These are phyloP conservation scores for Streptopelia turtur DNA, from an alignment of 2,797 vertebrate genomes.

Conservation along the genomic window DNA sequence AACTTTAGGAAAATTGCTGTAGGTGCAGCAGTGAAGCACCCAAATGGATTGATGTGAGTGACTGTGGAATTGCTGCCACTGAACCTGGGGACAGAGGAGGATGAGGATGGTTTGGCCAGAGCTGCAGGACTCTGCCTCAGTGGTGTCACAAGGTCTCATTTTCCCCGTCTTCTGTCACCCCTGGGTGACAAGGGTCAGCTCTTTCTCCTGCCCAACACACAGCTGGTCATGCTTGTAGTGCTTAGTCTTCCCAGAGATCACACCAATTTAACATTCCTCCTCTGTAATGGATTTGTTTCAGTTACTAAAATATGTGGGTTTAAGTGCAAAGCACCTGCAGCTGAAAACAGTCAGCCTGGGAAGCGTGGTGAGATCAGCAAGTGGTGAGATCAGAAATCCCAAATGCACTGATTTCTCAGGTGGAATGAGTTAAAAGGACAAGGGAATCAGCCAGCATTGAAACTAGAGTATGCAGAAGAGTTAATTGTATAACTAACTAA, in stretches of 20 bases:
- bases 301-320: background rate
- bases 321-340: background rate
- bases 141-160: background rate
- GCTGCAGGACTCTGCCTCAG: background rate
- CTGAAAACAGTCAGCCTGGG: background rate
- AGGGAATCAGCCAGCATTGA: background rate
- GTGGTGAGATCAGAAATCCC: background rate
- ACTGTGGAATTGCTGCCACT: background rate
- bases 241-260: background rate
- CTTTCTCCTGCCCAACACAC: background rate
- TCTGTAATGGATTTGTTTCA: accelerated
- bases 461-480: background rate
- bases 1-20: background rate
- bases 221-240: background rate
- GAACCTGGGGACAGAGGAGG: background rate
- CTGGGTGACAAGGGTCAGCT: background rate
- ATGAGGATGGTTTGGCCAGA: background rate
- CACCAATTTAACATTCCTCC: background rate
- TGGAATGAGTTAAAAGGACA: background rate
- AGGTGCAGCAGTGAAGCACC: background rate
- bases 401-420: background rate
- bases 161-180: background rate
- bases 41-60: accelerated
- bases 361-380: background rate
- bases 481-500: background rate